These are phyloP conservation scores for Lasioglossum malachurum DNA, from an alignment of 2,888 invertebrate species.

Conservation along the genomic window DNA sequence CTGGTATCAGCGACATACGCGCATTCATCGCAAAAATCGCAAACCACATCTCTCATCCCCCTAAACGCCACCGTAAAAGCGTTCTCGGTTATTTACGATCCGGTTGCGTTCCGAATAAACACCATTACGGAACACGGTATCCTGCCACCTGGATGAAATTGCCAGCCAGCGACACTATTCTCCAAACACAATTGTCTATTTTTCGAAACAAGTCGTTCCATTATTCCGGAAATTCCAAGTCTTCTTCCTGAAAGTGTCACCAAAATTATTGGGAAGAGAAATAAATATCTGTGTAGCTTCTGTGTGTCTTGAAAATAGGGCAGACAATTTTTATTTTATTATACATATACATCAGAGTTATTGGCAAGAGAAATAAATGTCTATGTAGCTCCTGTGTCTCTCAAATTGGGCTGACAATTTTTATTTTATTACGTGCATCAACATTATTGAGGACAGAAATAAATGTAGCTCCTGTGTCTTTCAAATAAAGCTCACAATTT, in stretches of 20 bases:
- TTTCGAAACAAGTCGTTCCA: neutral
- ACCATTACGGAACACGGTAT: neutral
- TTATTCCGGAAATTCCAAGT: no score
- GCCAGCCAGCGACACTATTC: neutral
- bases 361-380: no score
- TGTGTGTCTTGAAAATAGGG: no score
- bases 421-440: no score
- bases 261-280: no score
- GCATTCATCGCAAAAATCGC: neutral
- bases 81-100: constrained; percentile 4
- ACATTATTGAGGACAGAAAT: no score
- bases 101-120: constrained; percentile 1
- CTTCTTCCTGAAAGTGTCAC: neutral
- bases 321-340: no score
- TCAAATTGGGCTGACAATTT: no score
- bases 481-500: neutral
- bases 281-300: no score
- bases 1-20: constrained; percentile 71
- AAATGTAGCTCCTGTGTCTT: neutral
- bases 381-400: no score
- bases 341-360: no score
- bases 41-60: neutral
- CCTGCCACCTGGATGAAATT: neutral
- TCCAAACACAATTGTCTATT: neutral
- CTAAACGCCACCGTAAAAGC: constrained; percentile 1